These are phyloP conservation scores for Panagrolaimus sp. DNA, from an alignment of 1,140 invertebrate species.

Conservation along the genomic window DNA sequence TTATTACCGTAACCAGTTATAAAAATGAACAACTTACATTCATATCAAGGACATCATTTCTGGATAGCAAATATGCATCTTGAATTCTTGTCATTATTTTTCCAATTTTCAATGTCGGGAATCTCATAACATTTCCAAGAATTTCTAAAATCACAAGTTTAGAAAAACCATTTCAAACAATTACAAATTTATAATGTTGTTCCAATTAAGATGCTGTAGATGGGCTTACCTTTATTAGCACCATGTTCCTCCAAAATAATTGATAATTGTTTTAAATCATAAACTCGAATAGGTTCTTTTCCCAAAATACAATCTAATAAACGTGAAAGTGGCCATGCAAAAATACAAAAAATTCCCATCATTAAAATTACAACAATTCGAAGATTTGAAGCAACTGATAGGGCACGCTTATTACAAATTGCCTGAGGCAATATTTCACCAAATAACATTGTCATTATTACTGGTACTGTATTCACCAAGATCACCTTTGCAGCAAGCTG, in stretches of 20 bases:
- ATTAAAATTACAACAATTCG: not conserved
- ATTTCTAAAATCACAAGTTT: too few relatives aligned
- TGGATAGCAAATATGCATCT: not conserved
- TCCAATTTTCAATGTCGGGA: not conserved
- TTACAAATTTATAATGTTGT: too few relatives aligned
- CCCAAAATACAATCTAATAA: not conserved
- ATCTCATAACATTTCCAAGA: constrained; percentile 15
- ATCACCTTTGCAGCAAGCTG: not conserved
- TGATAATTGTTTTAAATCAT: not conserved
- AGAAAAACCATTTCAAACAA: too few relatives aligned
- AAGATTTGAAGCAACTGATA: not conserved
- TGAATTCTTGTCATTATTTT: constrained; percentile 9
- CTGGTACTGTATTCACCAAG: not conserved
- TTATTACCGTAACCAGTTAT: not conserved
- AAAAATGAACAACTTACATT: not conserved
- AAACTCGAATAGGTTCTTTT: not conserved
- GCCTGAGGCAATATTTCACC: constrained; percentile 5
- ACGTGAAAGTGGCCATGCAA: not conserved
- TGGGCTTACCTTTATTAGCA: not conserved
- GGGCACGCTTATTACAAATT: not conserved
- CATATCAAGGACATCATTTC: constrained; percentile 11
- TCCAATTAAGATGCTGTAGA: too few relatives aligned
- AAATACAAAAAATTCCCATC: not conserved
- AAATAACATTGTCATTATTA: not conserved
- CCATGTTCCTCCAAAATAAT: not conserved